These are phyloP conservation scores for Morinoia aosen DNA, from an alignment of 2,888 invertebrate species.

Conservation along the genomic window DNA sequence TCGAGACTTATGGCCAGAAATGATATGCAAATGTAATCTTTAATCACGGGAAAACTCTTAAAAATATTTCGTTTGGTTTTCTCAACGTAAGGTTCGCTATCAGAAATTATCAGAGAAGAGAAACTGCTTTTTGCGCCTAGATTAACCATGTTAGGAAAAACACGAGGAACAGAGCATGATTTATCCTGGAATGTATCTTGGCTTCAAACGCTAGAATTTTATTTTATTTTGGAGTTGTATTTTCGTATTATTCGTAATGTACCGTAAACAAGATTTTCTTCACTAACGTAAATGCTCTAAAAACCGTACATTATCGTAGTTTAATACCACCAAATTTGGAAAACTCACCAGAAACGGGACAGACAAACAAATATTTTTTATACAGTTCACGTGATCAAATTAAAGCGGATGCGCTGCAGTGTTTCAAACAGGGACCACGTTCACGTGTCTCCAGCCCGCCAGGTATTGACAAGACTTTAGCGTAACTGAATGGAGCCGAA, in stretches of 20 bases:
- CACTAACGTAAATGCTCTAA: too few species aligned
- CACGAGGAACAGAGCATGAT: too few species aligned
- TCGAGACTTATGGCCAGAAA: background rate
- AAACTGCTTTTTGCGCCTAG: background rate
- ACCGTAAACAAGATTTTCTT: background rate
- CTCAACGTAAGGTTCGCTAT: background rate
- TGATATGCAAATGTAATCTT: background rate
- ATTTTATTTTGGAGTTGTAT: background rate
- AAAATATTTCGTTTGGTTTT: background rate
- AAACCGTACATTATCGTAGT: too few species aligned
- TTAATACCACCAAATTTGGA: too few species aligned
- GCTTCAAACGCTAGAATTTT: too few species aligned
- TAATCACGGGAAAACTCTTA: background rate
- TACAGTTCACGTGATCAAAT: too few species aligned
- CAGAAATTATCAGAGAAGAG: background rate
- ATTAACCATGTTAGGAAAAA: background rate
- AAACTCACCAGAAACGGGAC: too few species aligned
- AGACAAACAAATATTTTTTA: too few species aligned
- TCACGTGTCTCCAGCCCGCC: background rate
- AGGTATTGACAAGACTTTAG: background rate
- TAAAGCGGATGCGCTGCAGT: too few species aligned
- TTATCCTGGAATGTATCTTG: too few species aligned
- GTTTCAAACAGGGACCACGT: background rate
- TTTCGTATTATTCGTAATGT: background rate
- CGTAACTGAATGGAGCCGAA: background rate